phyloP scores from a whole-genome alignment of 2,113 vertebrate genomes.

The Anas platyrhynchos region DNA sequence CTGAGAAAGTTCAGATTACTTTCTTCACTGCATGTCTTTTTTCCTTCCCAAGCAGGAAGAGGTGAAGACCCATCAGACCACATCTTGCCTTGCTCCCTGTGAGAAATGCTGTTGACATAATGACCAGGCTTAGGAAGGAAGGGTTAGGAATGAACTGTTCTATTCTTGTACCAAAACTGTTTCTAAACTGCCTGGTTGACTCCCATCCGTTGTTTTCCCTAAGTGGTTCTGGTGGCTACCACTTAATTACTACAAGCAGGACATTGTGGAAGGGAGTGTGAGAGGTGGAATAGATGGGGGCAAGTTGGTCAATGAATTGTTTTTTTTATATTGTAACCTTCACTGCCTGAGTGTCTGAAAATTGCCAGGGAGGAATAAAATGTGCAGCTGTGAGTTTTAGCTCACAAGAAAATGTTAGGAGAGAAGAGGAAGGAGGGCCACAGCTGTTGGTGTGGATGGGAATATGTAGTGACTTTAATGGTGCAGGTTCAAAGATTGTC shows the following conservation, averaged over 20 bases:
- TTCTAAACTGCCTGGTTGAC: neutral
- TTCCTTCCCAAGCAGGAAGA: neutral
- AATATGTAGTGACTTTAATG: neutral
- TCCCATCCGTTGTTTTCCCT: neutral
- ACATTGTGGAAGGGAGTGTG: rapidly evolving
- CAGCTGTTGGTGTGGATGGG: too few species aligned
- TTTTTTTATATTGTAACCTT: neutral
- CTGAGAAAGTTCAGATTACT: neutral
- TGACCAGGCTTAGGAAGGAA: neutral
- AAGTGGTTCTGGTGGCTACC: neutral
- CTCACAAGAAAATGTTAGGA: neutral
- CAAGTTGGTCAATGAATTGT: neutral
- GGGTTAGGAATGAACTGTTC: neutral
- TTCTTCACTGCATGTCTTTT: neutral
- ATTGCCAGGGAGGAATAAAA: neutral
- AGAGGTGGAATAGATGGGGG: rapidly evolving
- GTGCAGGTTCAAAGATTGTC: neutral
- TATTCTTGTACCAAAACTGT: neutral
- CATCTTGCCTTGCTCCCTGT: neutral
- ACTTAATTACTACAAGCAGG: neutral
- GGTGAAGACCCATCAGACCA: too few species aligned
- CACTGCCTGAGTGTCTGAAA: neutral
- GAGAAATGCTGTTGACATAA: neutral
- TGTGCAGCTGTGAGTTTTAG: neutral
- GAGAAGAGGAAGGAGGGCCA: neutral